Evolutionary conservation across 2,888 invertebrate genomes (phyloP).

Genomic region (Acronicta aceris): DNA sequence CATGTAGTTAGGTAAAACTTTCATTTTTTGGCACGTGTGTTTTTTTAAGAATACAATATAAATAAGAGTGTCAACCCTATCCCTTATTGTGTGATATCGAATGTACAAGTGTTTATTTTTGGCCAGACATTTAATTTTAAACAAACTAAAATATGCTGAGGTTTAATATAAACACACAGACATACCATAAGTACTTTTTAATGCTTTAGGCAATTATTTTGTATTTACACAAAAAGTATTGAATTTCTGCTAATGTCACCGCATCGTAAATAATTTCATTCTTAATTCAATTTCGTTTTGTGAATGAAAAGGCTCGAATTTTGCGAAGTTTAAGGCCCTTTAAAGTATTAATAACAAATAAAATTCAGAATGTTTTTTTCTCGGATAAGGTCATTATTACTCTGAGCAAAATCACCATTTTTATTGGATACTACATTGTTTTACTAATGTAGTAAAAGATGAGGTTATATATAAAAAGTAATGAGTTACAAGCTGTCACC

Average conservation of each 20-base stretch:
- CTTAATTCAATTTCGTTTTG: constrained; percentile 35
- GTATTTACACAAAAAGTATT: constrained; percentile 33
- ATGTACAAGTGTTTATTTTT: constrained; percentile 64
- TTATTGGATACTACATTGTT: constrained; percentile 23
- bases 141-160: constrained; percentile 54
- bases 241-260: constrained; percentile 24
- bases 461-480: constrained; percentile 19
- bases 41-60: background rate
- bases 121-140: constrained; percentile 60
- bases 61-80: constrained; percentile 47
- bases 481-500: constrained; percentile 17
- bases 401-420: constrained; percentile 18
- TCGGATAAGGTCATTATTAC: constrained; percentile 37
- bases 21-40: no score
- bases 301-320: constrained; percentile 47
- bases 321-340: constrained; percentile 12
- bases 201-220: constrained; percentile 47
- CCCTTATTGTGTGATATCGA: constrained; percentile 62
- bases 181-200: constrained; percentile 41
- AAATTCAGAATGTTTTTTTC: constrained; percentile 16
- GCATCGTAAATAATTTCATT: constrained; percentile 20
- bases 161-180: constrained; percentile 51
- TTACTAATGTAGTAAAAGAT: constrained; percentile 18
- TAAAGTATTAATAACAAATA: constrained; percentile 25
- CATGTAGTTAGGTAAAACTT: no score